Conservation (phyloP, 2,888 invertebrate genomes). For the Perdita meconis region DNA sequence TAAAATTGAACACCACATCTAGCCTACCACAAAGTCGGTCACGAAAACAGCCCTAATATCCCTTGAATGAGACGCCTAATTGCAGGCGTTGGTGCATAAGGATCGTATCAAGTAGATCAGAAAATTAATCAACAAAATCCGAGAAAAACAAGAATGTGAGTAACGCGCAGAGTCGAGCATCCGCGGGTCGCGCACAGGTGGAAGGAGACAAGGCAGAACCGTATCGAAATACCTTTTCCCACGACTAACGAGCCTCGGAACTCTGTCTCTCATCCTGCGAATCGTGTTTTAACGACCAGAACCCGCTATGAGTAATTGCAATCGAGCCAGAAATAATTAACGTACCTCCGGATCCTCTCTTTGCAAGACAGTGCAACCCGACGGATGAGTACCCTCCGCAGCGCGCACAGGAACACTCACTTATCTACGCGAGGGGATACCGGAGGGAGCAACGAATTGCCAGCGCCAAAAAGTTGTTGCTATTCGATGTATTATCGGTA, state of each 20-base stretch:
- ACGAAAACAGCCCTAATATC: not conserved
- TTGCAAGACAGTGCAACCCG: slow-evolving; percentile 2
- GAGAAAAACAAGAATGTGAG: slow-evolving; percentile 5
- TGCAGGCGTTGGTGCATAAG: not conserved
- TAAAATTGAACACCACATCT: no score
- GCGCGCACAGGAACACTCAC: slow-evolving; percentile 51
- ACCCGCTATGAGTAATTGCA: slow-evolving; percentile 59
- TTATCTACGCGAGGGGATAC: slow-evolving; percentile 36
- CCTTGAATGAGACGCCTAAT: slow-evolving; percentile 8
- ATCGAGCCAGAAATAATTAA: slow-evolving; percentile 64
- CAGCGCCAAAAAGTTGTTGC: slow-evolving; percentile 54
- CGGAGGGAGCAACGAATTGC: slow-evolving; percentile 46
- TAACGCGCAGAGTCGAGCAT: slow-evolving; percentile 12
- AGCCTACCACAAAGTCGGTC: no score
- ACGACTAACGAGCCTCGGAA: slow-evolving; percentile 43
- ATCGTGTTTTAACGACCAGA: slow-evolving; percentile 50
- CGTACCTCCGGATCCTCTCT: slow-evolving; percentile 11
- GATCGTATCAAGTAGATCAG: not conserved
- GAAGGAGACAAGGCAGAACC: slow-evolving; percentile 12
- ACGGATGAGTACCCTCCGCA: slow-evolving; percentile 16
- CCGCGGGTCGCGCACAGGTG: not conserved
- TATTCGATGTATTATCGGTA: slow-evolving; percentile 63
- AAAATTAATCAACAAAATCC: slow-evolving; percentile 18
- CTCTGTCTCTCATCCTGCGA: slow-evolving; percentile 13
- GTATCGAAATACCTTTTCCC: slow-evolving; percentile 47